These are phyloP conservation scores for Pinctada fucata DNA, from an alignment of 2,888 invertebrate species.

Conservation along the genomic window DNA sequence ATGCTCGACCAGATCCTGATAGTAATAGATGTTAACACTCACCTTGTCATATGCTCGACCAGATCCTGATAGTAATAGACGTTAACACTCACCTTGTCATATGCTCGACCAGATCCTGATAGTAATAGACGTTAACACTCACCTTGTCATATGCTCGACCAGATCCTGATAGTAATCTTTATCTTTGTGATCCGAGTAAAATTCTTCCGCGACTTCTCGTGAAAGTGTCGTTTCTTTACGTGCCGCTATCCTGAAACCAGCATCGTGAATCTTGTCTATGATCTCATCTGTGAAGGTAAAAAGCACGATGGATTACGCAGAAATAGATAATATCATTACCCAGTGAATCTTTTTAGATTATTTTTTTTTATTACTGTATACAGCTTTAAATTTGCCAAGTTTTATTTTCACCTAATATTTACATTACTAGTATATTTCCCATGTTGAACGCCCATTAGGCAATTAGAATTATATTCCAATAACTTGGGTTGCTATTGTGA, in stretches of 20 bases:
- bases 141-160: conserved; percentile 74
- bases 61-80: no score
- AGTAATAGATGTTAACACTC: no score
- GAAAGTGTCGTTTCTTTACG: conserved; percentile 73
- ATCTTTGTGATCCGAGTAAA: conserved; percentile 71
- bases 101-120: no score
- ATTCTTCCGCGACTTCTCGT: conserved; percentile 68
- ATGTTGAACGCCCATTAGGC: no score
- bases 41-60: no score
- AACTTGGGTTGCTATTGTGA: no score
- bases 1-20: no score
- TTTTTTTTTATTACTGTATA: not conserved
- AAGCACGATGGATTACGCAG: not conserved
- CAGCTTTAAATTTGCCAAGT: no score
- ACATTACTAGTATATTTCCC: no score
- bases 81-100: no score
- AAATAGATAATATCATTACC: not conserved
- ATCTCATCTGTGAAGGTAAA: conserved; percentile 71
- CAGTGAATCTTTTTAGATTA: not conserved
- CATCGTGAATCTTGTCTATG: conserved; percentile 73
- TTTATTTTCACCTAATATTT: no score
- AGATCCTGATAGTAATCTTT: conserved; percentile 74
- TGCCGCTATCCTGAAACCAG: conserved; percentile 76
- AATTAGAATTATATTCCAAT: no score
- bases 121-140: conserved; percentile 1